phyloP scores from a whole-genome alignment of 2,888 invertebrate species.

The Branchipolynoe longqiensis region DNA sequence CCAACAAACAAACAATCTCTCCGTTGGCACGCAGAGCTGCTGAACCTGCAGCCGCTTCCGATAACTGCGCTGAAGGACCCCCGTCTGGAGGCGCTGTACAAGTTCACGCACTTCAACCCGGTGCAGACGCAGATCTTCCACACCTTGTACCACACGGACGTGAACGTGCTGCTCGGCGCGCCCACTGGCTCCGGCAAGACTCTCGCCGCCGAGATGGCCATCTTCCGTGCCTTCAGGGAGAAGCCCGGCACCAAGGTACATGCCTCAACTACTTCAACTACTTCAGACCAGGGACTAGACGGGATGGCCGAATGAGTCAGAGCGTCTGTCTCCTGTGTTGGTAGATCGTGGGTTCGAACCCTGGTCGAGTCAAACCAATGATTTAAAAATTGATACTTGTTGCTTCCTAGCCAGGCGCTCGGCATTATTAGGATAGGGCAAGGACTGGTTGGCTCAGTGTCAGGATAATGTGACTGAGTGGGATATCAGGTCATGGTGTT shows the following conservation, averaged over 20 bases:
- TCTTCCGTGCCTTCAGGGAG: constrained; percentile 93
- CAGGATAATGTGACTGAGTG: too few relatives aligned
- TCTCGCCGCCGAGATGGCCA: constrained; percentile 97
- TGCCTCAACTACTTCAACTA: too few relatives aligned
- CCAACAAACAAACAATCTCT: constrained; percentile 30
- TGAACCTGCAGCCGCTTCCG: constrained; percentile 95
- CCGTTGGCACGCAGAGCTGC: constrained; percentile 86
- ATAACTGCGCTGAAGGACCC: constrained; percentile 90
- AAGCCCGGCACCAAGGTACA: constrained; percentile 85
- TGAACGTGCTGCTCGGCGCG: constrained; percentile 93
- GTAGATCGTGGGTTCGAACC: too few relatives aligned
- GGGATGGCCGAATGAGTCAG: too few relatives aligned
- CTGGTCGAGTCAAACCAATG: too few relatives aligned
- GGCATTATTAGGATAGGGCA: too few relatives aligned
- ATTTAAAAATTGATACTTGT: too few relatives aligned
- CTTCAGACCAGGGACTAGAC: too few relatives aligned
- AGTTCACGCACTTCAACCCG: constrained; percentile 98
- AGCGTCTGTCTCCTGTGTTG: too few relatives aligned
- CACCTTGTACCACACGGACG: constrained; percentile 95
- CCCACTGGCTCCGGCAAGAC: constrained; percentile 99
- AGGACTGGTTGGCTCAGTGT: too few relatives aligned
- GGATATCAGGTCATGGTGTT: too few relatives aligned
- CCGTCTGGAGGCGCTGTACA: constrained; percentile 90
- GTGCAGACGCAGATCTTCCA: constrained; percentile 99
- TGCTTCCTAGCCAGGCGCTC: too few relatives aligned